Evolutionary conservation across 2,797 vertebrate species (phyloP).

Genomic region (Scyliorhinus canicula): DNA sequence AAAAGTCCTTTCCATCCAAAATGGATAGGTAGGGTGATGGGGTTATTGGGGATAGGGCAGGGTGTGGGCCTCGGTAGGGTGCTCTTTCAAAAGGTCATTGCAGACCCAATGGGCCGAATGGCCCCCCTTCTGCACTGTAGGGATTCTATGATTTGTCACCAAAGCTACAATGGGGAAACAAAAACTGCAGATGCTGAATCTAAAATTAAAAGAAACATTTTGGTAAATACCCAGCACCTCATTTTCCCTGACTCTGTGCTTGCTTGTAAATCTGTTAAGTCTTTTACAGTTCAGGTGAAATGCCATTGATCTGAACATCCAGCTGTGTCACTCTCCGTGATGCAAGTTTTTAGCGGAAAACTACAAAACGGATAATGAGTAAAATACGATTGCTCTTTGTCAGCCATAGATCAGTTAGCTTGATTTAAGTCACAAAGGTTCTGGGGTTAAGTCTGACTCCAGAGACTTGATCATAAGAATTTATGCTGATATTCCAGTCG

Average conservation of each 20-base stretch:
- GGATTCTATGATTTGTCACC: not conserved
- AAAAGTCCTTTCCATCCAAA: too few species aligned
- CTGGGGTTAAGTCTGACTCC: not conserved
- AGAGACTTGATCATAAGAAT: not conserved
- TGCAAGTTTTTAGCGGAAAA: not conserved
- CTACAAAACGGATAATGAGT: not conserved
- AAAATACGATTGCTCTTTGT: not conserved
- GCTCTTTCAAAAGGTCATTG: too few species aligned
- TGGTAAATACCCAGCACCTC: not conserved
- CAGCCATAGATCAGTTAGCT: not conserved
- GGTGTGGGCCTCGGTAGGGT: too few species aligned
- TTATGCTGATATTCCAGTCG: not conserved
- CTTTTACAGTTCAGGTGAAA: not conserved
- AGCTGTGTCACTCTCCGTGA: not conserved
- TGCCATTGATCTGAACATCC: not conserved
- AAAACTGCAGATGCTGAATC: not conserved
- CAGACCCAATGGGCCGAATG: too few species aligned
- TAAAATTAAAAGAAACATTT: not conserved
- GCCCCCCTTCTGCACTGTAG: too few species aligned
- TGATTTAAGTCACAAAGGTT: not conserved
- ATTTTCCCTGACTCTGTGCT: not conserved
- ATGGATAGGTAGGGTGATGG: too few species aligned
- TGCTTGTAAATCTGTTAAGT: not conserved
- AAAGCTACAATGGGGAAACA: not conserved
- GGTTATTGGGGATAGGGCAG: too few species aligned